Evolutionary conservation across 2,113 vertebrate species (phyloP).

Genomic region (Oceanodroma tethys): DNA sequence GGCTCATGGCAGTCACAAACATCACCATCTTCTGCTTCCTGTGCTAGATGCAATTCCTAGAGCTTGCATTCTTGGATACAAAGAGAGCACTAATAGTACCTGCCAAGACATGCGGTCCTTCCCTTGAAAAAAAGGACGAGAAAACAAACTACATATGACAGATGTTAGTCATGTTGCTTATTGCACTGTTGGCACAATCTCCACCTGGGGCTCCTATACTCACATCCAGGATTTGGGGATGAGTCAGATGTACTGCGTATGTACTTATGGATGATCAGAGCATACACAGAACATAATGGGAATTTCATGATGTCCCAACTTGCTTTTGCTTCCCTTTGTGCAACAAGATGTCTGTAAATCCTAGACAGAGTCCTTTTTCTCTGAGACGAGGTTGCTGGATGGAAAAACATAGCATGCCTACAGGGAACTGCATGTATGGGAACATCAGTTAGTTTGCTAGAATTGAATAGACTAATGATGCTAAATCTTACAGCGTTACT

Average conservation of each 20-base stretch:
- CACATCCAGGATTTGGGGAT: constrained; percentile 34
- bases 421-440: neutral
- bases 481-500: neutral
- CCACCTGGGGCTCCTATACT: neutral
- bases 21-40: neutral
- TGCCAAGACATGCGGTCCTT: neutral
- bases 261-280: neutral
- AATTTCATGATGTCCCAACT: neutral
- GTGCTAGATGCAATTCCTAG: neutral
- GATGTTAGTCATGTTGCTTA: constrained; percentile 39
- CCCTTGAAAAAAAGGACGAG: neutral
- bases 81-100: neutral
- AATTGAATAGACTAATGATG: neutral
- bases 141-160: constrained; percentile 23
- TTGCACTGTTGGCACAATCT: constrained; percentile 33
- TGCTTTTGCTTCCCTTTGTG: constrained; percentile 6
- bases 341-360: neutral
- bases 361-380: neutral
- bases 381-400: neutral
- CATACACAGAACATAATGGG: neutral
- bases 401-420: neutral
- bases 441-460: neutral
- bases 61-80: neutral
- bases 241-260: constrained; percentile 16
- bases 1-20: neutral